A percentile compares a stretch with the other conserved stretches of the same genome.
phyloP scores from a whole-genome alignment of 2,113 vertebrate species.

The Fregetta grallaria region DNA sequence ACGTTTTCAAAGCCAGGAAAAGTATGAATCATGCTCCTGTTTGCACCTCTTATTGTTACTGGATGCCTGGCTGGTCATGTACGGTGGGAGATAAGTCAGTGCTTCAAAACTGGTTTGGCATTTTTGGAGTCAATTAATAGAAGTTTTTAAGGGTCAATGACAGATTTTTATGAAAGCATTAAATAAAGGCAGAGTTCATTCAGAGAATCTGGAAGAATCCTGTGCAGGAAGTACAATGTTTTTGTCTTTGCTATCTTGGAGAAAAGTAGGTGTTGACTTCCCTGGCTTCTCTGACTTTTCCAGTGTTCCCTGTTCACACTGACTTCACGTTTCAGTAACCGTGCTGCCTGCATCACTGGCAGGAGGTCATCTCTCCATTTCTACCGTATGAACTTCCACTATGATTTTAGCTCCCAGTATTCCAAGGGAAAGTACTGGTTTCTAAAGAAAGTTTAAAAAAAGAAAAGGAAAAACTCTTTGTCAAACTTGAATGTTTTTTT shows the following conservation, averaged over 20 bases:
- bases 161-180: not conserved
- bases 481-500: not conserved
- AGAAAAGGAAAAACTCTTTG: not conserved
- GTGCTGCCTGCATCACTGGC: not conserved
- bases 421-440: not conserved
- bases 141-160: not conserved
- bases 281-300: not conserved
- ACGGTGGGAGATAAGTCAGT: not conserved
- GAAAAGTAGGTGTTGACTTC: not conserved
- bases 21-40: not conserved
- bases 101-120: not conserved
- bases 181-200: not conserved
- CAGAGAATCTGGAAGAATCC: not conserved
- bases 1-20: constrained; percentile 20
- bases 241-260: not conserved
- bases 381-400: not conserved
- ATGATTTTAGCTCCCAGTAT: not conserved
- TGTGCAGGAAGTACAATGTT: not conserved
- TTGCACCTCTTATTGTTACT: not conserved
- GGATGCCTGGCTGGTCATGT: not conserved
- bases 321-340: not conserved
- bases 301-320: not conserved
- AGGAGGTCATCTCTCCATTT: not conserved
- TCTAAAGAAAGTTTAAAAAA: not conserved
- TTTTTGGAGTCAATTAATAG: not conserved